Evolutionary conservation across 2,888 invertebrate genomes (phyloP).

Genomic region (Leptinotarsa rubiginosa): DNA sequence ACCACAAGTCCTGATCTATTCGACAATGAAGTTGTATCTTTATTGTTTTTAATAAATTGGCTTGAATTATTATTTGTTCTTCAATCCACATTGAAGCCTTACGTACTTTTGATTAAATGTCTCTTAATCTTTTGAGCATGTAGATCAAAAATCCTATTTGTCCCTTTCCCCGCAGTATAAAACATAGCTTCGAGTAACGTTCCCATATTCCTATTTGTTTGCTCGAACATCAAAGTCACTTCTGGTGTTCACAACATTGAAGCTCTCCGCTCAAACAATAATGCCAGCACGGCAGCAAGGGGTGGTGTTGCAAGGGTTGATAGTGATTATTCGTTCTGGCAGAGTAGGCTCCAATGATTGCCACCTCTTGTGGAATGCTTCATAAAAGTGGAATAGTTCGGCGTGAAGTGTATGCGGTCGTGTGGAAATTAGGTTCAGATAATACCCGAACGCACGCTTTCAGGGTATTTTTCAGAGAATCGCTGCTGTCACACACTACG

Average conservation of each 20-base stretch:
- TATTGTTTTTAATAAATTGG: too few relatives aligned
- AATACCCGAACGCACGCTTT: neutral
- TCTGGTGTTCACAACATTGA: neutral
- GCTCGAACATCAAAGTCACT: constrained; percentile 23
- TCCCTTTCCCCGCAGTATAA: neutral
- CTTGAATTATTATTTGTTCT: too few relatives aligned
- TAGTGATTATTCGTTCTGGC: neutral
- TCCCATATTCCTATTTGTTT: constrained; percentile 13
- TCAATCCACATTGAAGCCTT: too few relatives aligned
- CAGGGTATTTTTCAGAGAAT: neutral
- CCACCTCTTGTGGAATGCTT: neutral
- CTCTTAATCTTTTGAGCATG: too few relatives aligned
- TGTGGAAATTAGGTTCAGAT: neutral
- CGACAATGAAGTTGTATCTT: too few relatives aligned
- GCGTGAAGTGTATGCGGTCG: neutral
- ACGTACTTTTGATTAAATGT: too few relatives aligned
- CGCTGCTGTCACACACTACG: neutral
- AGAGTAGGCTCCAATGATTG: neutral
- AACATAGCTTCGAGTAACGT: constrained; percentile 5
- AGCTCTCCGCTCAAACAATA: neutral
- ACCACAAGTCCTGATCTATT: too few relatives aligned
- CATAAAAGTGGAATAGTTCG: neutral
- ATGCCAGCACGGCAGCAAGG: neutral
- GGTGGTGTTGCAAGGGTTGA: neutral
- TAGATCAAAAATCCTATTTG: too few relatives aligned